Base-by-base conservation (phyloP, 1,140 invertebrate species). In the Microplitis demolitor region DNA sequence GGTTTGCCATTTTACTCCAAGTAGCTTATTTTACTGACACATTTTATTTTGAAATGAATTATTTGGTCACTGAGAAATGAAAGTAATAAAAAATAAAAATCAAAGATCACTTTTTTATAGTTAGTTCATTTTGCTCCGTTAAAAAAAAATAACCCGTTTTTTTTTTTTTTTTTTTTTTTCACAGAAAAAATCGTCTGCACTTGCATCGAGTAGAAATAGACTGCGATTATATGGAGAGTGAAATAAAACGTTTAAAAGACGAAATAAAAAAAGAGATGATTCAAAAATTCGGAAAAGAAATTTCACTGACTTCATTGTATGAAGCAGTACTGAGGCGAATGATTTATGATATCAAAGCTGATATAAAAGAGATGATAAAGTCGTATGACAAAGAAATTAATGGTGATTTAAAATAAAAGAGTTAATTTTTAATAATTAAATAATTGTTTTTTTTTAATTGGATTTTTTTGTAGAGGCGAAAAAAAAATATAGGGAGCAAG, bases 261-360 rank as follows among this genome's bases (percentile, higher is more conserved):
- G 77, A 87, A 39, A 89, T 90, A 6, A 82, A 83, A 16, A 78
- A 88, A 16, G 85, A 87, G 24, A 90, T 91, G 87, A 82, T 86
- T 63, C 86, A 87, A 14, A 90, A 90, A 77, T 91, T 91, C 75
- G 90, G 90, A 1, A 76, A 84, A 50, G 74, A 87, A 67, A 73
- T 91, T n/a, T 88, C 90, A 70, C 80, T 91, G 0, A 84, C 86
- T 62, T 83, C 86, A 72, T 78, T 91, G 62, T 90, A 91, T 74
- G 89, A 91, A 77, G 84, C 87, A 13, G 83, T 90, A 33, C 74
- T 92, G 39, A 83, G 87, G 62, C 85, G 84, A 69, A 83, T 90
- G 74, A 82, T 91, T 34, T 87, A 88, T 60, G 85, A 91, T 63
- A 82, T 89, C 50, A 86, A 88, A 77, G 78, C 87, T 3, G 84